Evolutionary conservation across 2,113 vertebrate genomes (phyloP).

Genomic region (Stegostoma tigrinum): DNA sequence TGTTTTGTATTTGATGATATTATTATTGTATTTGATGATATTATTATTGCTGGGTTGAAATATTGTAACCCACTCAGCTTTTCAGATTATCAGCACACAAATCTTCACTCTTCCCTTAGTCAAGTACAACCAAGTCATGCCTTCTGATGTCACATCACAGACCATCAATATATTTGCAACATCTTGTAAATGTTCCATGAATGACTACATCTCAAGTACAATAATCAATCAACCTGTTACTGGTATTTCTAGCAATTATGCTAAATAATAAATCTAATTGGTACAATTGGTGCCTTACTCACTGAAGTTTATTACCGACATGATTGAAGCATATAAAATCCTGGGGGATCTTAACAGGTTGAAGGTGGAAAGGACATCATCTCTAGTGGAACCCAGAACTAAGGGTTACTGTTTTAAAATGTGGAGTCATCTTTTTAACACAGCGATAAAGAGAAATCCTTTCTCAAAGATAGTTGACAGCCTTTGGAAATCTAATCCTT

Average conservation of each 20-base stretch:
- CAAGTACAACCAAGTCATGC: neutral
- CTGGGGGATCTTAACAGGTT: too few relatives aligned
- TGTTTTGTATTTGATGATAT: neutral
- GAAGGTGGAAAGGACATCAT: too few relatives aligned
- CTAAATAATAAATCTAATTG: neutral
- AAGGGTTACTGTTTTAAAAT: too few relatives aligned
- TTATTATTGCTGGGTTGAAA: neutral
- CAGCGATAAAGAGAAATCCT: too few relatives aligned
- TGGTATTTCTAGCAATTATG: neutral
- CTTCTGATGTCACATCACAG: neutral
- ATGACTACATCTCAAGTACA: neutral
- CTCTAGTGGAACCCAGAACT: too few relatives aligned
- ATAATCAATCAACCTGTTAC: neutral
- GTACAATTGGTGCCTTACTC: neutral
- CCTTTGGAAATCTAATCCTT: too few relatives aligned
- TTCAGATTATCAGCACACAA: neutral
- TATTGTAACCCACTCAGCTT: neutral
- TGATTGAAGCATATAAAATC: too few relatives aligned
- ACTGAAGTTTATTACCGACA: neutral
- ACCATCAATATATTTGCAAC: neutral
- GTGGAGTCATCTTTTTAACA: too few relatives aligned
- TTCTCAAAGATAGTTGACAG: too few relatives aligned
- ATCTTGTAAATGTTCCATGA: neutral
- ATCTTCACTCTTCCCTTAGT: neutral
- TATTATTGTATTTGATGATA: neutral